Evolutionary conservation across 2,113 vertebrate species (phyloP).

Genomic region (Lucifuga dentata): DNA sequence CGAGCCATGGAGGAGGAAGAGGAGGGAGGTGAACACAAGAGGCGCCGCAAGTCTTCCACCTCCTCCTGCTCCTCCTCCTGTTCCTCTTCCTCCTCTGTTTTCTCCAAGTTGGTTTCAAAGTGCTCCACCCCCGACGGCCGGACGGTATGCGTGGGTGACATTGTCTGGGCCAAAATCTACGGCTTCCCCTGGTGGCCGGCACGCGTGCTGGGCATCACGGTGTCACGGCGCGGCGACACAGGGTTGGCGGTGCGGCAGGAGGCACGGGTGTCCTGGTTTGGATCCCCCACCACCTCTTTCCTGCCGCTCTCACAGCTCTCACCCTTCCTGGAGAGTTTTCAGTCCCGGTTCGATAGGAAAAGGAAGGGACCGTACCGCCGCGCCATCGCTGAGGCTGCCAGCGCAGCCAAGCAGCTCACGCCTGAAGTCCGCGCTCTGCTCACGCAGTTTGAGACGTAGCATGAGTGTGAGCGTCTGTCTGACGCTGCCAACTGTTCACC

Average conservation of each 20-base stretch:
- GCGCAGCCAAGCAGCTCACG: conserved; percentile 96
- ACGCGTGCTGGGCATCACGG: conserved; percentile 92
- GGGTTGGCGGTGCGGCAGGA: conserved; percentile 94
- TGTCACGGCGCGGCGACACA: conserved; percentile 90
- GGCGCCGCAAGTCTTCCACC: conserved; percentile 63
- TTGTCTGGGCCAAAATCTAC: conserved; percentile 99
- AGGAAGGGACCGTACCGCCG: conserved; percentile 98
- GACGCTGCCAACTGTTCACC: conserved; percentile 59
- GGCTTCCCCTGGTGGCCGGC: conserved; percentile 99
- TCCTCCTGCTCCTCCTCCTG: conserved; percentile 69
- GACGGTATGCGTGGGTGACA: conserved; percentile 96
- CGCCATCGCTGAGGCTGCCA: conserved; percentile 96
- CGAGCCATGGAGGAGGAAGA: conserved; percentile 35
- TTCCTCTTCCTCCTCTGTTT: conserved; percentile 82
- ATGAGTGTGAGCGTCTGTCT: not conserved
- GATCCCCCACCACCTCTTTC: conserved; percentile 98
- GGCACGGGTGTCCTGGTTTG: conserved; percentile 97
- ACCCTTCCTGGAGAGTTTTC: conserved; percentile 98
- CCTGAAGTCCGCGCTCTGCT: conserved; percentile 96
- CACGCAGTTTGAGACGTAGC: conserved; percentile 95
- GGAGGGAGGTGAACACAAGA: conserved; percentile 50
- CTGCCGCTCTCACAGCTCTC: conserved; percentile 93
- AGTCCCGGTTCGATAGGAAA: conserved; percentile 97
- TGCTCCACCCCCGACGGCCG: conserved; percentile 93
- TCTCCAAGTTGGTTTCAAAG: conserved; percentile 97